Percentiles rank a stretch among this genome's conserved stretches.
phyloP scores from a whole-genome alignment of 2,888 invertebrate genomes.

The Willowsia nigromaculata region DNA sequence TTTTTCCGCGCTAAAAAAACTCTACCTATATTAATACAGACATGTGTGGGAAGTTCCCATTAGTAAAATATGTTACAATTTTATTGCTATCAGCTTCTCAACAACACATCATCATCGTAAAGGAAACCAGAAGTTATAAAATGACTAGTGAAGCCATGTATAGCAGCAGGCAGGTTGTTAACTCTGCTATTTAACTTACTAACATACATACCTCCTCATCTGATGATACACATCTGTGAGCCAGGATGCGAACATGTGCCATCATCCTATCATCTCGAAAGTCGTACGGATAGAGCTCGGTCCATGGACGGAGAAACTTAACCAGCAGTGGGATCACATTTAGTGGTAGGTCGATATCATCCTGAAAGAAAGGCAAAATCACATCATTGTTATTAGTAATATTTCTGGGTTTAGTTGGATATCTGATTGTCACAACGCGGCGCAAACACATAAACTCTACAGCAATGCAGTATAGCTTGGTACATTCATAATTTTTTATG shows the following conservation, averaged over 20 bases:
- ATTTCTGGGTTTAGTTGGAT: background rate
- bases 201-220: conserved; percentile 81
- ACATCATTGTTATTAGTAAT: conserved; percentile 8
- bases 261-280: conserved; percentile 97
- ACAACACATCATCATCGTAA: background rate
- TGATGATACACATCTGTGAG: conserved; percentile 87
- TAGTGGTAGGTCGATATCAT: conserved; percentile 68
- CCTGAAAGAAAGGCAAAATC: conserved; percentile 43
- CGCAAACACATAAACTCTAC: background rate
- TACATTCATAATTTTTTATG: no score
- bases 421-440: background rate
- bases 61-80: conserved; percentile 46
- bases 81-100: conserved; percentile 37
- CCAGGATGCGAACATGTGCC: conserved; percentile 93
- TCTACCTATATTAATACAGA: conserved; percentile 2
- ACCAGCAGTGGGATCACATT: conserved; percentile 87
- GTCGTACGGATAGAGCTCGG: conserved; percentile 97
- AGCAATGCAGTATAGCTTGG: background rate
- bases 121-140: background rate
- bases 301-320: conserved; percentile 87
- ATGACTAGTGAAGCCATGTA: background rate
- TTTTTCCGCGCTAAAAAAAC: background rate
- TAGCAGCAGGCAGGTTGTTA: conserved; percentile 29
- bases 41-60: conserved; percentile 29
- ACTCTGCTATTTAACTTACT: background rate